These are phyloP conservation scores for Caenorhabditis sp. DNA, from an alignment of 2,888 invertebrate species.

Conservation along the genomic window DNA sequence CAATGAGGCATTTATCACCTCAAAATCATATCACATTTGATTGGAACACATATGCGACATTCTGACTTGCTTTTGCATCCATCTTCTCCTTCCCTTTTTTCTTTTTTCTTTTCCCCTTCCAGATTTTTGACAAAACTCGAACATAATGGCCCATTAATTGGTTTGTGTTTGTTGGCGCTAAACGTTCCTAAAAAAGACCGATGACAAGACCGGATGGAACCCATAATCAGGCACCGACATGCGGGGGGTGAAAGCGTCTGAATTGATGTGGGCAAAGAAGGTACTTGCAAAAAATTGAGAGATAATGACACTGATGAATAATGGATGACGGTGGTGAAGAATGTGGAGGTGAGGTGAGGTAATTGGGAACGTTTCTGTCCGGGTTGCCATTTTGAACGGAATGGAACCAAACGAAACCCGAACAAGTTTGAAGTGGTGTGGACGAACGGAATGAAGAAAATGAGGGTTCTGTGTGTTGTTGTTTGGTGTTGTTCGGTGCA, in stretches of 20 bases:
- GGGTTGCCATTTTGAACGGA: background rate
- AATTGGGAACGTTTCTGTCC: conserved; percentile 16
- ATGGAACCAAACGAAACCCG: background rate
- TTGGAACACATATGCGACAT: conserved; percentile 20
- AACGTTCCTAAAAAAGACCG: conserved; percentile 21
- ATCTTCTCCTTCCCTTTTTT: too few species aligned
- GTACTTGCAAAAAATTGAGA: background rate
- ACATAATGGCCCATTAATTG: conserved; percentile 63
- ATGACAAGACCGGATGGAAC: conserved; percentile 18
- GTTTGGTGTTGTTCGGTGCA: background rate
- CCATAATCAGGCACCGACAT: background rate
- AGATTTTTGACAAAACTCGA: conserved; percentile 22
- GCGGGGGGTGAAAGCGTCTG: background rate
- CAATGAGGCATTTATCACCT: conserved; percentile 48
- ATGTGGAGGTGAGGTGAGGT: conserved; percentile 16
- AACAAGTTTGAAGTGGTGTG: conserved; percentile 21
- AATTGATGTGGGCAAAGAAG: conserved; percentile 5
- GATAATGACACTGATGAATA: conserved; percentile 23
- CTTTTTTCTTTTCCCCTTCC: background rate
- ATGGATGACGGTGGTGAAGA: conserved; percentile 22
- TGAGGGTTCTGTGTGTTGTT: background rate
- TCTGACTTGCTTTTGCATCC: conserved; percentile 24
- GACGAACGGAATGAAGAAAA: background rate
- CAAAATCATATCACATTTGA: conserved; percentile 41
- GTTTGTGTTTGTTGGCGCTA: conserved; percentile 26